A percentile compares a stretch with the other conserved stretches of the same genome.
Evolutionary conservation across 2,888 invertebrate species (phyloP).

Genomic region (Biston stratarius): DNA sequence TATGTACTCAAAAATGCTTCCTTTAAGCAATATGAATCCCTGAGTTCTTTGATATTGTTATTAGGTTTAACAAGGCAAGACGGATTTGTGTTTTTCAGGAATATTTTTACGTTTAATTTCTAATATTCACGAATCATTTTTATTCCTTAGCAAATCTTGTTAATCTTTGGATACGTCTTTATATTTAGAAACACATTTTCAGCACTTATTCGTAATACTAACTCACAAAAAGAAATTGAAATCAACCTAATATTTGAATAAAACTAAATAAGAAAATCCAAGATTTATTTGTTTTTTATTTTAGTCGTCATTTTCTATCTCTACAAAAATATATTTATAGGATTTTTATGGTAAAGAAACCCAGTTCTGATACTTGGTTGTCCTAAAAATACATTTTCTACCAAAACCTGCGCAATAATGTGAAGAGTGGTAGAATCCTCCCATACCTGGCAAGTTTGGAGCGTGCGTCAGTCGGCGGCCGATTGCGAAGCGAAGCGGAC

Average conservation of each 20-base stretch:
- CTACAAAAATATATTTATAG: neutral
- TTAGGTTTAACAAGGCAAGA: constrained; percentile 29
- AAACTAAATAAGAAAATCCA: too few relatives aligned
- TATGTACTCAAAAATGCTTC: constrained; percentile 55
- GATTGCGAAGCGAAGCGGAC: constrained; percentile 67
- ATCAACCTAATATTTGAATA: too few relatives aligned
- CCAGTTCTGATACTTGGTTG: neutral
- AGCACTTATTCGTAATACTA: too few relatives aligned
- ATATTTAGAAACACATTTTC: too few relatives aligned
- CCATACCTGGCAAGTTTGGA: constrained; percentile 58
- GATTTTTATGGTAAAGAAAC: neutral
- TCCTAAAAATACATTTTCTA: constrained; percentile 11
- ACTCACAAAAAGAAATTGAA: too few relatives aligned
- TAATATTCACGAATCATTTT: neutral
- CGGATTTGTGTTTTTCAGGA: constrained; percentile 1
- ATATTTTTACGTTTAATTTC: neutral
- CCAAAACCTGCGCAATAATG: constrained; percentile 22
- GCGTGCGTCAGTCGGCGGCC: constrained; percentile 73
- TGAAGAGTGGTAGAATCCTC: constrained; percentile 38
- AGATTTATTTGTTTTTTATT: neutral
- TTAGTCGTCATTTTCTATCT: neutral
- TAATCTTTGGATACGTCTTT: too few relatives aligned
- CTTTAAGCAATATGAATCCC: constrained; percentile 43
- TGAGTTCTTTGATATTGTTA: constrained; percentile 38
- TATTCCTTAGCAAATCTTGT: too few relatives aligned